Conservation (phyloP, 2,797 vertebrate genomes). For the Lithobates pipiens region DNA sequence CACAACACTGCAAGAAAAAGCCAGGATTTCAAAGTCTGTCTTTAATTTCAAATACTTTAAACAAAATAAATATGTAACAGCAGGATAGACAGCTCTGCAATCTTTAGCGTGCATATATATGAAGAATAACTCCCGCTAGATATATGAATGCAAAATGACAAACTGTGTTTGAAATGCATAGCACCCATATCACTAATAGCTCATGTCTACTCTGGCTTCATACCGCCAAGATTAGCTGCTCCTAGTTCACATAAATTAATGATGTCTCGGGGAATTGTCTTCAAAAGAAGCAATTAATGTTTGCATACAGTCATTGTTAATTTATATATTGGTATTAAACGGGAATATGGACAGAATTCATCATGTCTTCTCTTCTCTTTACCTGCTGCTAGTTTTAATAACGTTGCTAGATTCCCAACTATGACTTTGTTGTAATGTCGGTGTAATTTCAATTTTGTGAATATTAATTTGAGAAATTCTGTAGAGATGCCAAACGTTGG, state of each 20-base stretch:
- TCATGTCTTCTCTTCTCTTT: conserved; percentile 18
- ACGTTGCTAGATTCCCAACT: conserved; percentile 6
- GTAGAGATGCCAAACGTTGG: conserved; percentile 8
- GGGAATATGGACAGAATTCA: conserved; percentile 42
- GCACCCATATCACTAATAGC: conserved; percentile 38
- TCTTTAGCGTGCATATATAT: conserved; percentile 29
- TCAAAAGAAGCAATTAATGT: conserved; percentile 60
- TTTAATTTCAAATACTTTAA: neutral
- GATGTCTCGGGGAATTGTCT: conserved; percentile 58
- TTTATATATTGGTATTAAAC: conserved; percentile 59
- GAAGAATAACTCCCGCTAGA: conserved; percentile 39
- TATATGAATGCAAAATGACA: conserved; percentile 46
- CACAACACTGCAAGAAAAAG: no score
- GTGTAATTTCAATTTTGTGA: conserved; percentile 29
- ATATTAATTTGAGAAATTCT: conserved; percentile 15
- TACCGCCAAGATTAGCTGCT: conserved; percentile 53
- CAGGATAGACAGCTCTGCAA: neutral
- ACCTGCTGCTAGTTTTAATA: conserved; percentile 34
- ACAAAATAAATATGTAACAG: conserved; percentile 16
- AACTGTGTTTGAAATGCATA: conserved; percentile 40
- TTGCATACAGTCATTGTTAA: conserved; percentile 56
- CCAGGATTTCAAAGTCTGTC: neutral
- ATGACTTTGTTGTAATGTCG: conserved; percentile 29
- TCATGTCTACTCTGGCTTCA: conserved; percentile 33
- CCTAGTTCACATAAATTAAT: conserved; percentile 58